Conservation (phyloP, 2,797 vertebrate genomes). For the Todus mexicanus region DNA sequence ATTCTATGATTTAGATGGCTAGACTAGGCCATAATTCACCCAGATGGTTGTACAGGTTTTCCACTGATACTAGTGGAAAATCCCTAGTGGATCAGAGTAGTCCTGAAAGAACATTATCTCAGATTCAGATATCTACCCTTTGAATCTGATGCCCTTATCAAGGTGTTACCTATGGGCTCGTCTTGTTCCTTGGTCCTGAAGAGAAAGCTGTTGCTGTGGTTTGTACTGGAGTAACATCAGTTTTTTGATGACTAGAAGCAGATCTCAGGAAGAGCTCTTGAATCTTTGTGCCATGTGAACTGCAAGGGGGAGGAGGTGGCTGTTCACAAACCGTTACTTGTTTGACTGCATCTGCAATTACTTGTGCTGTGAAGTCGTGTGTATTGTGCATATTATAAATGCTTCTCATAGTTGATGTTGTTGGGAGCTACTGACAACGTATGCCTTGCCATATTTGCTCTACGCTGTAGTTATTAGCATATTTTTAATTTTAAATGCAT, state of each 20-base stretch:
- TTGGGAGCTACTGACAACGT: neutral
- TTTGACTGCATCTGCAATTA: neutral
- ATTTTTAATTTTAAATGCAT: neutral
- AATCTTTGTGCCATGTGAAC: neutral
- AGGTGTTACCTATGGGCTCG: neutral
- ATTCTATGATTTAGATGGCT: neutral
- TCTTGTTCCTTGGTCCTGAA: neutral
- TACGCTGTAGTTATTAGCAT: neutral
- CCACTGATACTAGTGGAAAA: neutral
- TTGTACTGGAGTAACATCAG: neutral
- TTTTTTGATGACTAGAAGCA: neutral
- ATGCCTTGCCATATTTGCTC: neutral
- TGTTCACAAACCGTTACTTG: neutral
- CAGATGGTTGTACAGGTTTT: neutral
- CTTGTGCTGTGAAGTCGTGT: neutral
- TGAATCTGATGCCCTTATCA: neutral
- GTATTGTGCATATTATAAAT: neutral
- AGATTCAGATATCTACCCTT: neutral
- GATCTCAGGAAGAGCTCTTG: neutral
- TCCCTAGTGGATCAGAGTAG: neutral
- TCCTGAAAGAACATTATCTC: neutral
- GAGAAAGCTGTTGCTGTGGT: neutral
- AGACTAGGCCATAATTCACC: neutral
- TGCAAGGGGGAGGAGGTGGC: neutral
- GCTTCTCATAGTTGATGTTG: neutral